phyloP scores from a whole-genome alignment of 2,888 invertebrate species.

The Xestia ashworthii region DNA sequence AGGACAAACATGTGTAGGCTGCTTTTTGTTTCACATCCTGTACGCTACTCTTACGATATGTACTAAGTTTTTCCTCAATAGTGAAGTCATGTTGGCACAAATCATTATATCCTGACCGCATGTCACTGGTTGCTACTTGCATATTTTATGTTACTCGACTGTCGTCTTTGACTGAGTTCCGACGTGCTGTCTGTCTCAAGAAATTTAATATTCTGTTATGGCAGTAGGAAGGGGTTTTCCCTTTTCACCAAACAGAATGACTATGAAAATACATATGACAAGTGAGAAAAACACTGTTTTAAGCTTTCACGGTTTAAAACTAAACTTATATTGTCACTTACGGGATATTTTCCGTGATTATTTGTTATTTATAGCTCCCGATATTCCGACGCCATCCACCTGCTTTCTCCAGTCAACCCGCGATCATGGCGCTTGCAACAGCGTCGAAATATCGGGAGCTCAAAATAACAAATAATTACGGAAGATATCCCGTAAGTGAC shows the following conservation, averaged over 20 bases:
- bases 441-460: too few relatives aligned
- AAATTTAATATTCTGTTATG: conserved; percentile 36
- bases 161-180: conserved; percentile 15
- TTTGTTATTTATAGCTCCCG: too few relatives aligned
- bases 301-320: too few relatives aligned
- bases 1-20: conserved; percentile 46
- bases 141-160: conserved; percentile 34
- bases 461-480: too few relatives aligned
- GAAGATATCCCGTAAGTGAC: too few relatives aligned
- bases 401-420: too few relatives aligned
- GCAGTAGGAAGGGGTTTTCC: conserved; percentile 9
- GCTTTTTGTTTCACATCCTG: conserved; percentile 31
- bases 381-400: too few relatives aligned
- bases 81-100: conserved; percentile 24
- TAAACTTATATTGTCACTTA: too few relatives aligned
- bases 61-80: conserved; percentile 46
- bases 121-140: conserved; percentile 26
- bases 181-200: conserved; percentile 40
- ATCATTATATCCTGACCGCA: conserved; percentile 29
- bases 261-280: conserved; percentile 6
- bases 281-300: neutral
- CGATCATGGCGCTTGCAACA: too few relatives aligned
- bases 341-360: too few relatives aligned
- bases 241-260: conserved; percentile 7
- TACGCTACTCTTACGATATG: conserved; percentile 19